These are phyloP conservation scores for Caranx ignobilis DNA, from an alignment of 2,113 vertebrate species.

Conservation along the genomic window DNA sequence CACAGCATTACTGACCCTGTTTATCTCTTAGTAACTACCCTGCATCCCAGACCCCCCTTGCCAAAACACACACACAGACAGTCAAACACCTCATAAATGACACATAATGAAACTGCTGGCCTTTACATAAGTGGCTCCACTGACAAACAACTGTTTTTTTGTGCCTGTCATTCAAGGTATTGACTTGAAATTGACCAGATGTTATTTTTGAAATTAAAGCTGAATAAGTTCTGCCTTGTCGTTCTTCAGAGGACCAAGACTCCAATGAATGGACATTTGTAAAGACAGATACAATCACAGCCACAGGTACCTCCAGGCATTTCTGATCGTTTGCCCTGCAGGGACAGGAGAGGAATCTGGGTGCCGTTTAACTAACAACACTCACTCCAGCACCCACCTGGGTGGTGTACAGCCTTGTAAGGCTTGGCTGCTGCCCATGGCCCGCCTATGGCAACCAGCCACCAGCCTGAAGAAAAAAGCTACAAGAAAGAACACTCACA, in stretches of 20 bases:
- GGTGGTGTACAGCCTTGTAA: constrained; percentile 55
- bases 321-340: background rate
- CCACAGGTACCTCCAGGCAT: background rate
- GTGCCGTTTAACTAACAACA: constrained; percentile 31
- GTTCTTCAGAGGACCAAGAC: background rate
- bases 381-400: constrained; percentile 67
- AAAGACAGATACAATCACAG: background rate
- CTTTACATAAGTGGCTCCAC: constrained; percentile 5
- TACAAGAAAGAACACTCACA: constrained; percentile 71
- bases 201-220: background rate
- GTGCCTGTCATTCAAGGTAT: background rate
- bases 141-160: constrained; percentile 29
- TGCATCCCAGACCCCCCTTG: background rate
- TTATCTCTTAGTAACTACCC: constrained; percentile 37
- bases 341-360: constrained; percentile 8
- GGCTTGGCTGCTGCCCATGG: constrained; percentile 58
- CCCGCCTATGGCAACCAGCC: constrained; percentile 74
- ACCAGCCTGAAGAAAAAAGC: constrained; percentile 52
- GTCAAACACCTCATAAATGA: constrained; percentile 60
- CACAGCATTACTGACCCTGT: constrained; percentile 11
- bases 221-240: background rate
- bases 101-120: constrained; percentile 46
- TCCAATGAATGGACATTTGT: background rate
- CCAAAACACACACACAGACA: constrained; percentile 13
- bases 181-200: constrained; percentile 38